Conservation (phyloP, 2,888 invertebrate species). For the Volucella inanis region DNA sequence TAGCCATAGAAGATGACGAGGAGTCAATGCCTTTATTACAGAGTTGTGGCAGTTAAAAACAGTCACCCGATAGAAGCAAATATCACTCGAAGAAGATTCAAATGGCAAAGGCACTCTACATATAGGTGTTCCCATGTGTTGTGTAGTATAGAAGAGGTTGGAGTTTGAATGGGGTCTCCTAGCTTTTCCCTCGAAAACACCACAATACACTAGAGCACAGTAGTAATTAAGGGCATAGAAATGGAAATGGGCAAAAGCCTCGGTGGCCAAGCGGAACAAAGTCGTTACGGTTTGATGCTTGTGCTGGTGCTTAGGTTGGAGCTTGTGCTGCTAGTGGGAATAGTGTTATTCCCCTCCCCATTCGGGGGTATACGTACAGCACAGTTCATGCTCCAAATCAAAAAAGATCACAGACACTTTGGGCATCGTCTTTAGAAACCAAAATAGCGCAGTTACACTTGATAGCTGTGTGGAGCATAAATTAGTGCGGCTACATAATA, state of each 20-base stretch:
- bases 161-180: no score
- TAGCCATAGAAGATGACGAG: slow-evolving; percentile 25
- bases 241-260: slow-evolving; percentile 54
- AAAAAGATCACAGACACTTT: slow-evolving; percentile 49
- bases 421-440: not conserved
- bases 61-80: no score
- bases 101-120: not conserved
- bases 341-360: not conserved
- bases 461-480: slow-evolving; percentile 2
- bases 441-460: slow-evolving; percentile 9
- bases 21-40: slow-evolving; percentile 53
- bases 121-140: not conserved
- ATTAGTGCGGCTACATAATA: slow-evolving; percentile 14
- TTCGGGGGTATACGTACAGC: not conserved
- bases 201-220: slow-evolving; percentile 14
- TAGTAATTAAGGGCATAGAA: slow-evolving; percentile 57
- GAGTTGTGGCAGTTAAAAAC: slow-evolving; percentile 16
- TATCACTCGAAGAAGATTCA: not conserved
- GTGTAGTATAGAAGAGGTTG: no score
- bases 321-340: slow-evolving; percentile 14
- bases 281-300: slow-evolving; percentile 69
- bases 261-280: slow-evolving; percentile 66
- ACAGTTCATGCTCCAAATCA: slow-evolving; percentile 4
- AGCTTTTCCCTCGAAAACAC: not conserved
- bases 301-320: slow-evolving; percentile 43